A percentile compares a stretch with the other conserved stretches of the same genome.
Conservation (phyloP, 2,113 vertebrate genomes). For the Bufo bufo region DNA sequence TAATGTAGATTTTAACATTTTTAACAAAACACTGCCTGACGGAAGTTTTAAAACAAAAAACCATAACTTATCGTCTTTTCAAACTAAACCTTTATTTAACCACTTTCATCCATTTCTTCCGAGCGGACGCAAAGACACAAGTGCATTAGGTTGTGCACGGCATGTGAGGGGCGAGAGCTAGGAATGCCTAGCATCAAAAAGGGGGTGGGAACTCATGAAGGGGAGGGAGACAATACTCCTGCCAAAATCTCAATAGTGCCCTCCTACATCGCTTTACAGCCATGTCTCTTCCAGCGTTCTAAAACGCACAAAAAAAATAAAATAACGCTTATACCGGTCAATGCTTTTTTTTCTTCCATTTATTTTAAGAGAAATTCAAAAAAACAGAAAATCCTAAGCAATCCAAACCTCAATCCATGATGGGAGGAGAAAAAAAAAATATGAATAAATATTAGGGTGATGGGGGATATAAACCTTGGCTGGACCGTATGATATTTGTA, state of each 20-base stretch:
- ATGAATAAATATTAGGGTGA: conserved; percentile 28
- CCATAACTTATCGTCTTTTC: conserved; percentile 28
- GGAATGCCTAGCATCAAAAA: background rate
- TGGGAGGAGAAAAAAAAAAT: background rate
- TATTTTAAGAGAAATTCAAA: conserved; percentile 48
- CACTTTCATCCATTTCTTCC: conserved; percentile 33
- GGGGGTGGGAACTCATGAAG: background rate
- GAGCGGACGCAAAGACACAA: conserved; percentile 29
- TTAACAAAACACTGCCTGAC: too few species aligned
- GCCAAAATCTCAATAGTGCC: background rate
- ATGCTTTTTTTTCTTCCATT: conserved; percentile 17
- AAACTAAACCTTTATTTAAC: conserved; percentile 55
- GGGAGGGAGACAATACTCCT: background rate
- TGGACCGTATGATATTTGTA: conserved; percentile 16
- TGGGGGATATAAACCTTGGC: conserved; percentile 9
- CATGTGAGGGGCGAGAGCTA: background rate
- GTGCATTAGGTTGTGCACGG: conserved; percentile 45
- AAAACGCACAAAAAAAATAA: background rate
- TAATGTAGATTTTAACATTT: too few species aligned
- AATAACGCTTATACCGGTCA: background rate
- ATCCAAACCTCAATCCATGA: conserved; percentile 34
- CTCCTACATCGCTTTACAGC: too few species aligned
- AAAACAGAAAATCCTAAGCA: conserved; percentile 40
- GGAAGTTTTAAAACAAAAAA: background rate
- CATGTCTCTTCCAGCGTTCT: background rate